Base-by-base conservation (phyloP, 2,888 invertebrate genomes). In the Eledona agricola region DNA sequence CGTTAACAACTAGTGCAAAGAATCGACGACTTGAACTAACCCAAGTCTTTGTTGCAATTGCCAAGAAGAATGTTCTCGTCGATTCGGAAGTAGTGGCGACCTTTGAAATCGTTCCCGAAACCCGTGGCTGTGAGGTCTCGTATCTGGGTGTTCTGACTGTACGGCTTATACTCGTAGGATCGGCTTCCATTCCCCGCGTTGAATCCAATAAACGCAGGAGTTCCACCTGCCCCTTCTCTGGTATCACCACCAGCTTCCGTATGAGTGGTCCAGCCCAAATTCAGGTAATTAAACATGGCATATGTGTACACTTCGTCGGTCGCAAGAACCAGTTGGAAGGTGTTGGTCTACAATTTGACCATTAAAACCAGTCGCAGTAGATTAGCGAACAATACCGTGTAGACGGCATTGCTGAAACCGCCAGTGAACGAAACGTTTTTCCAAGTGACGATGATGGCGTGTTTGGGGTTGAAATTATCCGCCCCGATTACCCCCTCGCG, bases 151-250 rank as follows among this genome's bases (percentile, higher is more conserved):
- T 84, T 83, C 75, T 95, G 95, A 34, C 94, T 94, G 77, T 93
- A 96, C 0, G 95, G 95, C 51, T 83, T 83, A 74, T 95, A 95
- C 76, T 93, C 92, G 73, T 87, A 93, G 58, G 89, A 86, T 71
- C 88, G 86, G 0, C 95, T 95, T 9, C 94, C 95, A 71, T 96
- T 94, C 38, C 98, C 98, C 43, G 91, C 97, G 74, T 98, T 98
- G 74, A 98, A 97, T 25, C 97, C 97, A 69, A 94, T 90, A 71
- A 82, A 94, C 64, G 94, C 94, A 0, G 93, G 90, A 1, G 85
- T 83, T 69, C 94, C 94, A 35, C 93, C 93, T 72, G 90, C 90
- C 35, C 95, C 95, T 7, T 83, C 84, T 1, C 88, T 87, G 9
- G 93, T 90, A 72, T 93, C 93, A 59, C 92, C 93, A 49, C 93